These are phyloP conservation scores for Eupithecia dodoneata DNA, from an alignment of 2,888 invertebrate species.

Conservation along the genomic window DNA sequence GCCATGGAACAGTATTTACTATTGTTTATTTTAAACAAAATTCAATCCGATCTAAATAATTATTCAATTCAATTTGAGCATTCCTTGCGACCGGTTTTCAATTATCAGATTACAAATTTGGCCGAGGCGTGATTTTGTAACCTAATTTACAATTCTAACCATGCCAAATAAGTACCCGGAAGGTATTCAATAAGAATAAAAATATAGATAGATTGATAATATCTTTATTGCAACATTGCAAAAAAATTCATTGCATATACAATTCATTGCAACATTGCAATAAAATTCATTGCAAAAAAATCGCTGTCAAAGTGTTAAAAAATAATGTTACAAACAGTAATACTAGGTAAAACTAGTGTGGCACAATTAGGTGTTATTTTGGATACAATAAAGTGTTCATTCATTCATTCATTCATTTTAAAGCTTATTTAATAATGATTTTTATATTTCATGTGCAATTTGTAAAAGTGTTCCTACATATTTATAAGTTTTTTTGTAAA, in stretches of 20 bases:
- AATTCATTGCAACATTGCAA: too few species aligned
- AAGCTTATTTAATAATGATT: not conserved
- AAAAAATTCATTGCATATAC: too few species aligned
- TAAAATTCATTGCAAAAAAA: too few species aligned
- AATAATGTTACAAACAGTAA: too few species aligned
- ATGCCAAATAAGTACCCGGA: slow-evolving; percentile 40
- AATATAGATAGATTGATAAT: not conserved
- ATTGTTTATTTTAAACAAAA: not conserved
- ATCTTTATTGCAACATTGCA: too few species aligned
- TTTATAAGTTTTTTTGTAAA: not conserved
- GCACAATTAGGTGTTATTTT: too few species aligned
- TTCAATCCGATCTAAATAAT: not conserved
- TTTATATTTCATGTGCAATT: not conserved
- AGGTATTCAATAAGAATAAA: not conserved
- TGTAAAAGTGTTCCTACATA: not conserved
- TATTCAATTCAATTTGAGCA: slow-evolving; percentile 32
- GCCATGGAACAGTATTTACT: not conserved
- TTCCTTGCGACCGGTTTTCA: slow-evolving; percentile 48
- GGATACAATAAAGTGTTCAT: too few species aligned
- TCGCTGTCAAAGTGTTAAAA: too few species aligned
- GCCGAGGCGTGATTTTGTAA: slow-evolving; percentile 50
- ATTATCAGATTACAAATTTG: slow-evolving; percentile 51
- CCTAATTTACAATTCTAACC: slow-evolving; percentile 63
- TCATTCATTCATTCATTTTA: too few species aligned
- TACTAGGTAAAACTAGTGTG: too few species aligned